Evolutionary conservation across 2,113 vertebrate genomes (phyloP), one percentile per base, ranked within the genome.

Genomic region (Dendropsophus ebraccatus): DNA sequence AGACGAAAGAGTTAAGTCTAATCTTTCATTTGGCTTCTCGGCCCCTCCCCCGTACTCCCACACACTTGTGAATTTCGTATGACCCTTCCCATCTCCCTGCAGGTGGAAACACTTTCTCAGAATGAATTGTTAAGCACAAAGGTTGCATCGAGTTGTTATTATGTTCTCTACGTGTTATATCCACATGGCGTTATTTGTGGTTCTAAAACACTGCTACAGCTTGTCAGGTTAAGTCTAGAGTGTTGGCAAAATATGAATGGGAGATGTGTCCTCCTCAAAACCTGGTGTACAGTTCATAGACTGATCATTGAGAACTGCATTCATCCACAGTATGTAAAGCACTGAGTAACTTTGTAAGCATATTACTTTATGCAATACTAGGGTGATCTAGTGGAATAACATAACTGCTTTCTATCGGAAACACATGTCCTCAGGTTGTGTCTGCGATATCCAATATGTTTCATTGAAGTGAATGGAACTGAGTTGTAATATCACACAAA

Each of bases 31-130:
- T 35, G n/a, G 28, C 37, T 1, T 49, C 41, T 72, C 85, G 77
- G 90, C 87, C 88, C 90, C 60, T n/a, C 88, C 90, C 86, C 88
- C 37, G 16, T 74, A 76, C 87, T 82, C 45, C 77, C 84, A 52
- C 81, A 16, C 0, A 0, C 82, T 54, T 86, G 67, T 32, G 87
- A 83, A n/a, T 0, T 16, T 60, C 49, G 78, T 60, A 30, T 30
- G 6, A 35, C 16, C 87, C 86, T 89, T 81, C 88, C 87, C 85
- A 87, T 89, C 89, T 90, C 77, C 56, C 79, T 86, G 87, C 32
- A 91, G 90, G 88, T 79, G 54, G 90, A 90, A 91, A 85, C 90
- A 76, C 35, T 52, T 80, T 81, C 54, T 73, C 65, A 0, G 0
- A 82, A 74, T 87, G 45, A 49, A 37, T 73, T 80, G 0, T 0